Percentiles rank a stretch among this genome's conserved stretches.
Evolutionary conservation across 2,888 invertebrate species (phyloP).

Genomic region (Dinocampus coccinellae): DNA sequence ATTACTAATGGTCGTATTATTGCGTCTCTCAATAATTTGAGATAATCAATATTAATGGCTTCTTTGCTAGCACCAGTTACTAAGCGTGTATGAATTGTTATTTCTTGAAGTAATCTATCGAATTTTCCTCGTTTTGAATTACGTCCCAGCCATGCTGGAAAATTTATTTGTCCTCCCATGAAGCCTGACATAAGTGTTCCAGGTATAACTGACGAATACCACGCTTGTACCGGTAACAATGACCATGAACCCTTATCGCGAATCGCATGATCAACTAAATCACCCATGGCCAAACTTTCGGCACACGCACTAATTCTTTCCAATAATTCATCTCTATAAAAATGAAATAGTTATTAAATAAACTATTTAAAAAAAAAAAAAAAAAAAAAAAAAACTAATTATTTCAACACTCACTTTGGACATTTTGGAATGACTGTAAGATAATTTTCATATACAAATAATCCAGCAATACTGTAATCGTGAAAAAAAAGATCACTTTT

Average conservation of each 20-base stretch:
- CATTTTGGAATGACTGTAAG: slow-evolving; percentile 82
- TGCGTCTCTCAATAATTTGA: slow-evolving; percentile 81
- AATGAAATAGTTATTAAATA: slow-evolving; percentile 32
- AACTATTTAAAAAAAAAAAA: slow-evolving; percentile 53
- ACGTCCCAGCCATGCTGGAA: slow-evolving; percentile 97
- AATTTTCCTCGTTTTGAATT: slow-evolving; percentile 89
- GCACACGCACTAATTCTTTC: slow-evolving; percentile 84
- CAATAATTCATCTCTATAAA: slow-evolving; percentile 73
- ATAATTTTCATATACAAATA: slow-evolving; percentile 99
- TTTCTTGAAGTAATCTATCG: slow-evolving; percentile 73
- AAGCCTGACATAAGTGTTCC: slow-evolving; percentile 88
- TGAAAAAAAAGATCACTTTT: slow-evolving; percentile 94
- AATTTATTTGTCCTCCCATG: slow-evolving; percentile 84
- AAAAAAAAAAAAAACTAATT: neutral
- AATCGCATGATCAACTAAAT: slow-evolving; percentile 86
- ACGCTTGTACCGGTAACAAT: slow-evolving; percentile 87
- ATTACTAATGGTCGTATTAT: slow-evolving; percentile 83
- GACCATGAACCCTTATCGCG: slow-evolving; percentile 87
- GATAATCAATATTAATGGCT: slow-evolving; percentile 89
- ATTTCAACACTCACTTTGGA: slow-evolving; percentile 73
- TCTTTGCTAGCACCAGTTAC: slow-evolving; percentile 75
- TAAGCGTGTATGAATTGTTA: slow-evolving; percentile 61
- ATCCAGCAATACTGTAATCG: slow-evolving; percentile 95
- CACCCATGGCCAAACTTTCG: slow-evolving; percentile 88
- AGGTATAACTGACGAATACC: slow-evolving; percentile 92